Evolutionary conservation across 1,140 invertebrate species (phyloP), one percentile per base, ranked within the genome.

Genomic region (Pseudomyrmex pallidus): DNA sequence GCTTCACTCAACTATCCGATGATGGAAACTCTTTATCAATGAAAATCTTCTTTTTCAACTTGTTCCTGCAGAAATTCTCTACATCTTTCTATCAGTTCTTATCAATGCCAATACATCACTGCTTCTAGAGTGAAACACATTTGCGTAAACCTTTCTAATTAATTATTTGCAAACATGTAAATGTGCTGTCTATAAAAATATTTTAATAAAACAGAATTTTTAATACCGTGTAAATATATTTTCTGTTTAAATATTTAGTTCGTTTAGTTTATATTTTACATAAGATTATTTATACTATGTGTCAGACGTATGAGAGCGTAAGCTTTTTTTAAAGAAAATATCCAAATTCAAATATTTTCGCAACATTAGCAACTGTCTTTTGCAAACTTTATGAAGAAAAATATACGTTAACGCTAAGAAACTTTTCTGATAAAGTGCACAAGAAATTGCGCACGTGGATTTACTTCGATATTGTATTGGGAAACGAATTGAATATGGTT

Each of bases 1-100:
- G 64, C 68, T 57, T 57, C 52, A 48, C 13, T 78, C 64, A 57
- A 78, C 64, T 20, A 68, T 8, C 10, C 74, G 44, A 68, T 68
- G 64, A 78, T 68, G 50, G 57, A 68, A 78, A 57, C 10, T 68
- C 15, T 67, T 77, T 77, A 68, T 67, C 52, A 13, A 66, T 67
- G 15, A 2, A 59, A 68, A 15, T 15, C 35, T 67, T 67, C 64
- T 50, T 68, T 56, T 57, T 2, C 20, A 22, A 7, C 35, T 68
- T 77, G n/a, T 44, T 20, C 5, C 35, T 8, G 10, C 57, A 22
- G 7, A 67, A 56, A 54, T 2, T 9, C 9, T 20, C 13, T 25
- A 15, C 17, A 35, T 35, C 35, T 35, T 35, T 35, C 5, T 62
- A n/a, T 74, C 22, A 48, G n/a, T 74, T 74, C 17, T 73, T 74